Conservation (phyloP, 2,797 vertebrate genomes). For the Podargus strigoides region DNA sequence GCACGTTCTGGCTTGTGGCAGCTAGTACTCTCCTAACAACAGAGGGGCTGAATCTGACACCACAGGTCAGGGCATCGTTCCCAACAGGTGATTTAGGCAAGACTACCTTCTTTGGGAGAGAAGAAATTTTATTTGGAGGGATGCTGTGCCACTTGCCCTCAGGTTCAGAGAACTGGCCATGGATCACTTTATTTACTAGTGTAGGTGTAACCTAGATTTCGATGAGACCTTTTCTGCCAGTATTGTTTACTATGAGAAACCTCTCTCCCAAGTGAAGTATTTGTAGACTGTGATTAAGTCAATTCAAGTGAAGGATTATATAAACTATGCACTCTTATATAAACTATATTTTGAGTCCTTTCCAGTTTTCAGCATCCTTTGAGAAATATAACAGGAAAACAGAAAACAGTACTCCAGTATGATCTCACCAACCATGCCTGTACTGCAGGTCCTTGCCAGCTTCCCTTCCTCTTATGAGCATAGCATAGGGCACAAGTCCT, state of each 20-base stretch:
- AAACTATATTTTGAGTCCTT: constrained; percentile 23
- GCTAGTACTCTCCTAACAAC: no score
- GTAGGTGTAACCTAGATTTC: constrained; percentile 35
- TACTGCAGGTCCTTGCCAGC: not conserved
- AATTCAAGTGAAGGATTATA: no score
- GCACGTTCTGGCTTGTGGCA: constrained; percentile 19
- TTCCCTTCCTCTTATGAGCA: not conserved
- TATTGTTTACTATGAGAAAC: constrained; percentile 32
- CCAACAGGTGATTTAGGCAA: not conserved
- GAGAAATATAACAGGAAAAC: not conserved
- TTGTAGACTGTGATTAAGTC: constrained; percentile 34
- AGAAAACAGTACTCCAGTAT: not conserved
- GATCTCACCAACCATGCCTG: not conserved
- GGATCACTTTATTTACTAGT: not conserved
- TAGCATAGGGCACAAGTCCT: not conserved
- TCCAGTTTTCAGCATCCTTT: constrained; percentile 2
- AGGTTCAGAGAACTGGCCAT: not conserved
- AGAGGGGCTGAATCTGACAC: not conserved
- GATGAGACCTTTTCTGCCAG: not conserved
- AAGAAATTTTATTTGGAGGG: not conserved
- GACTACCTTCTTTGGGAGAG: not conserved
- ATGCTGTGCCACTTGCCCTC: not conserved
- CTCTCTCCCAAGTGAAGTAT: not conserved
- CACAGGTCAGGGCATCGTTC: not conserved
- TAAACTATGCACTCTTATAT: no score